Evolutionary conservation across 2,113 vertebrate genomes (phyloP).

Genomic region (Mixornis gularis): DNA sequence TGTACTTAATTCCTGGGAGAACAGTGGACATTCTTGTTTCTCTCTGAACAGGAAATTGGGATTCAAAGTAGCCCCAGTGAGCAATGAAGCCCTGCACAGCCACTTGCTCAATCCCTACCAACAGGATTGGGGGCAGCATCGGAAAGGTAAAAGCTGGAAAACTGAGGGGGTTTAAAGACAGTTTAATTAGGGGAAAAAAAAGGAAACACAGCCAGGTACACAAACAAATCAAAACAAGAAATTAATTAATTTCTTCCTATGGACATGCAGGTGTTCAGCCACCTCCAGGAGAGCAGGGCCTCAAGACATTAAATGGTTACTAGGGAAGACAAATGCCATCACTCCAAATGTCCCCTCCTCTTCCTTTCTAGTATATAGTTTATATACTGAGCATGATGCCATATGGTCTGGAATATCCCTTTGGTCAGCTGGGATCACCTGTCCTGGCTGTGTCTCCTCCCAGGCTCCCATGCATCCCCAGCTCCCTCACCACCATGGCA

Average conservation of each 20-base stretch:
- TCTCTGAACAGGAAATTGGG: background rate
- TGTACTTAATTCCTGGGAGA: background rate
- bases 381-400: background rate
- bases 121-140: accelerated
- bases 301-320: background rate
- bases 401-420: background rate
- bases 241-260: background rate
- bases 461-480: background rate
- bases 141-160: background rate
- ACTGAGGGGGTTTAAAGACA: background rate
- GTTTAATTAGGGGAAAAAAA: background rate
- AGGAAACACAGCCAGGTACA: background rate
- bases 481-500: accelerated
- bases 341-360: background rate
- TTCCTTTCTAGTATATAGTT: background rate
- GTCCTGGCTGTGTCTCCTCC: background rate
- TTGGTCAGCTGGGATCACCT: background rate
- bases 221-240: background rate
- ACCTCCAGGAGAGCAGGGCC: background rate
- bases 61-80: background rate
- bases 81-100: accelerated
- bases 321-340: background rate
- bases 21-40: background rate
- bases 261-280: background rate
- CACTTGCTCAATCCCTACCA: accelerated